Conservation (phyloP, 2,888 invertebrate species). For the Amphipyra berbera region DNA sequence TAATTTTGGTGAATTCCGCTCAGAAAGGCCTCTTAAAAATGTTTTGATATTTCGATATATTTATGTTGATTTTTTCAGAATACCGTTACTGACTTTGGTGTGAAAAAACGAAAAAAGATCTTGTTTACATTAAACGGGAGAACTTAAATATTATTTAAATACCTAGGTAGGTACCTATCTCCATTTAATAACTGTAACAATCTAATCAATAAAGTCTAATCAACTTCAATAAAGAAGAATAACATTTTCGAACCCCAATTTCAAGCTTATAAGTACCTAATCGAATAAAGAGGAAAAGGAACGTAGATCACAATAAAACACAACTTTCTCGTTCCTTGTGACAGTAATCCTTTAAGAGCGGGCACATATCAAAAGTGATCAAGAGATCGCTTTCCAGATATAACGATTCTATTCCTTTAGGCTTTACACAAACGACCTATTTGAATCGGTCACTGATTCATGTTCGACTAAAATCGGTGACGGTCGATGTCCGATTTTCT, state of each 20-base stretch:
- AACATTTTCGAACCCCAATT: slow-evolving; percentile 4
- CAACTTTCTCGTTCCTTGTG: slow-evolving; percentile 46
- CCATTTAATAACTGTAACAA: no score
- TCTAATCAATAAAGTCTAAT: neutral
- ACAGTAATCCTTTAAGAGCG: slow-evolving; percentile 45
- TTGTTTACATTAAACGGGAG: no score
- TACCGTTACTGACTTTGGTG: no score
- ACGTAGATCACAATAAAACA: slow-evolving; percentile 52
- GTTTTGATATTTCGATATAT: slow-evolving; percentile 12
- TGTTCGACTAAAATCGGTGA: neutral
- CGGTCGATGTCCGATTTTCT: no score
- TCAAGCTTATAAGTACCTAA: slow-evolving; percentile 24
- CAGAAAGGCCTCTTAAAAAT: neutral
- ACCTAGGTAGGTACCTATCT: no score
- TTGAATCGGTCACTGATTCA: neutral
- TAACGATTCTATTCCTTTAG: slow-evolving; percentile 15
- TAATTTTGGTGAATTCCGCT: slow-evolving; percentile 22
- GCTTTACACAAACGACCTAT: slow-evolving; percentile 14
- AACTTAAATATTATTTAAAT: no score
- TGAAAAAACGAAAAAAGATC: no score
- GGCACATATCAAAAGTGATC: slow-evolving; percentile 54
- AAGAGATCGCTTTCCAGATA: slow-evolving; percentile 47
- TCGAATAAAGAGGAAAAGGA: slow-evolving; percentile 46
- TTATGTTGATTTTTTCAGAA: slow-evolving; percentile 7
- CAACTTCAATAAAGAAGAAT: neutral